Conservation (phyloP, 2,797 vertebrate genomes). For the Clarias pachynema region DNA sequence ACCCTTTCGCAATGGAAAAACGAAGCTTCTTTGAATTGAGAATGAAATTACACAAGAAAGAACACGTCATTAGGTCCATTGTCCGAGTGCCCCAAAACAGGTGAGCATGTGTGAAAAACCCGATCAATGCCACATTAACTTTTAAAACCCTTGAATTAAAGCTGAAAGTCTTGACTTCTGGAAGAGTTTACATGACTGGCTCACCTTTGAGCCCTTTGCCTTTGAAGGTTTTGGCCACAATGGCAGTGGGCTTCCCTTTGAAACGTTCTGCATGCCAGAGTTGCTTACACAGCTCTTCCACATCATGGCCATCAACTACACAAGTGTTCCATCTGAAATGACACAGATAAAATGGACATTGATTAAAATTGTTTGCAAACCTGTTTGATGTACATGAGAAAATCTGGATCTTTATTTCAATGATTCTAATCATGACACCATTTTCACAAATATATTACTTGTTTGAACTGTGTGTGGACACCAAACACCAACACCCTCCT, state of each 20-base stretch:
- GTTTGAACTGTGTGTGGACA: neutral
- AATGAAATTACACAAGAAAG: no score
- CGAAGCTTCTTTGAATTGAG: no score
- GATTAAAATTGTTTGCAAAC: neutral
- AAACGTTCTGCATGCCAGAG: constrained; percentile 82
- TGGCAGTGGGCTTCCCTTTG: constrained; percentile 84
- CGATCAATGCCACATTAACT: no score
- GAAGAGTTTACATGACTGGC: neutral
- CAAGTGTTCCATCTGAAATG: constrained; percentile 85
- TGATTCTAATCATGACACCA: neutral
- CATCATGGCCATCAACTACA: constrained; percentile 84
- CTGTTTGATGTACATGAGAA: neutral
- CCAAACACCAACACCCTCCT: neutral
- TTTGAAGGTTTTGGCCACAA: constrained; percentile 88
- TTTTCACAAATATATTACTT: neutral
- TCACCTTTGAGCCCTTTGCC: constrained; percentile 84
- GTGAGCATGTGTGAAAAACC: no score
- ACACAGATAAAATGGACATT: neutral
- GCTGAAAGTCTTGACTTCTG: no score
- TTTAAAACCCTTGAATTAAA: no score
- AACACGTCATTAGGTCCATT: no score
- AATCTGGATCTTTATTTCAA: neutral
- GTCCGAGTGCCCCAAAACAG: no score
- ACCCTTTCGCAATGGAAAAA: no score
- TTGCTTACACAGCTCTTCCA: constrained; percentile 82